Evolutionary conservation across 2,113 vertebrate species (phyloP).

Genomic region (Orcinus orca): DNA sequence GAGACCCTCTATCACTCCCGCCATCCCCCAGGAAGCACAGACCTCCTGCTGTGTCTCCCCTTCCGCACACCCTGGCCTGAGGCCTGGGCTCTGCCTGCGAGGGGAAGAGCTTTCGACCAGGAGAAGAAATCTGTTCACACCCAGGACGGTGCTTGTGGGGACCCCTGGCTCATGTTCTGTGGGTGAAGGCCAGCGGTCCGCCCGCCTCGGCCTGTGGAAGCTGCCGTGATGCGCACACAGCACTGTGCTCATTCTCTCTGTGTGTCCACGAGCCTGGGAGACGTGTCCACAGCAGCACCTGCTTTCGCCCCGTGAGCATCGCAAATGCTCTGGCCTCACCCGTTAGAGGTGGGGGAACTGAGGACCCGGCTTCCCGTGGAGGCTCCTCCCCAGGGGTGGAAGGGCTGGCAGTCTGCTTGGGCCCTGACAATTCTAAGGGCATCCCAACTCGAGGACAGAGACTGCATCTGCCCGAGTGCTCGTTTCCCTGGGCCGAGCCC

Average conservation of each 20-base stretch:
- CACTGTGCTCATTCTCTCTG: no score
- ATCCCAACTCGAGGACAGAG: background rate
- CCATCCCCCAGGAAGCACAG: accelerated
- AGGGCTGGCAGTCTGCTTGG: no score
- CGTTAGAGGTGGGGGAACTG: accelerated
- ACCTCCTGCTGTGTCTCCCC: background rate
- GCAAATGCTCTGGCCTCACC: background rate
- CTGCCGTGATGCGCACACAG: accelerated
- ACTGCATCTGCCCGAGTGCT: background rate
- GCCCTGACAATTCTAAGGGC: background rate
- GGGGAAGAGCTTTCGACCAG: background rate
- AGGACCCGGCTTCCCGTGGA: background rate
- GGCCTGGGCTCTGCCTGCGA: background rate
- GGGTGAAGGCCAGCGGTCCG: background rate
- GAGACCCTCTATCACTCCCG: accelerated
- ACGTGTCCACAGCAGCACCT: accelerated
- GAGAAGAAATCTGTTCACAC: no score
- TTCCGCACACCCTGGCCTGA: accelerated
- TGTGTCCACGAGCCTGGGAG: background rate
- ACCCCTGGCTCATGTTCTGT: accelerated
- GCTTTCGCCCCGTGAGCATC: no score
- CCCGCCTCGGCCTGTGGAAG: background rate
- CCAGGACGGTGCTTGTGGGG: background rate
- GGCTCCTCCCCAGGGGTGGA: background rate
- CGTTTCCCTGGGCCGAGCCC: no score